phyloP scores from a whole-genome alignment of 2,797 vertebrate species.

The Tapera naevia region DNA sequence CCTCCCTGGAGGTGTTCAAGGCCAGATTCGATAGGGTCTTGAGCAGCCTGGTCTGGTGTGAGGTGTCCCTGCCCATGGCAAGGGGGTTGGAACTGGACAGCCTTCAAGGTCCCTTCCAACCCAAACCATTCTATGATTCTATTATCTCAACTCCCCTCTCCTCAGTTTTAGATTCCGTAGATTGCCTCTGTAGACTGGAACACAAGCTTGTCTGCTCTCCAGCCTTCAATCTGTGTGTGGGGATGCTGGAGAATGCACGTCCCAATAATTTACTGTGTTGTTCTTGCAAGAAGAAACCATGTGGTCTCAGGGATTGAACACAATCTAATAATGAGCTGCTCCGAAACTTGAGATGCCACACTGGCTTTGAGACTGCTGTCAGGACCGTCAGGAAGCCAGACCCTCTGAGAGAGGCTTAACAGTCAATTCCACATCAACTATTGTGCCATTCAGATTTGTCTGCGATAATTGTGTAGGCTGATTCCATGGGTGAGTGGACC shows the following conservation, averaged over 20 bases:
- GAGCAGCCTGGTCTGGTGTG: no score
- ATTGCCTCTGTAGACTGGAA: background rate
- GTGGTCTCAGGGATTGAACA: background rate
- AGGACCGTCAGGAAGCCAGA: background rate
- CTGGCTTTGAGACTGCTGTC: fast-evolving
- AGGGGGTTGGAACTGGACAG: no score
- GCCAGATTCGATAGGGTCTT: no score
- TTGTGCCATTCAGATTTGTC: background rate
- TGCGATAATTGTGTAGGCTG: fast-evolving
- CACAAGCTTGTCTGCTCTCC: background rate
- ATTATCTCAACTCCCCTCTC: background rate
- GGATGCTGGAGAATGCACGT: fast-evolving
- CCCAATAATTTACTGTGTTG: background rate
- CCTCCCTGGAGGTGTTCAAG: no score
- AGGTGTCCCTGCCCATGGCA: no score
- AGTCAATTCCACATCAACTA: background rate
- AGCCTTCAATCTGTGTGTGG: fast-evolving
- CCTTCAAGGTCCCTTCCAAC: no score
- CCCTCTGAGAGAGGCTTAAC: background rate
- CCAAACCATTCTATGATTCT: no score
- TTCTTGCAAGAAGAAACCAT: background rate
- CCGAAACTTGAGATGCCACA: background rate
- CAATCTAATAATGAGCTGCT: background rate
- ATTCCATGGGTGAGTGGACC: background rate
- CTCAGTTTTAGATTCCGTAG: background rate